Evolutionary conservation across 2,113 vertebrate species (phyloP).

Genomic region (Cephalophus harveyi): DNA sequence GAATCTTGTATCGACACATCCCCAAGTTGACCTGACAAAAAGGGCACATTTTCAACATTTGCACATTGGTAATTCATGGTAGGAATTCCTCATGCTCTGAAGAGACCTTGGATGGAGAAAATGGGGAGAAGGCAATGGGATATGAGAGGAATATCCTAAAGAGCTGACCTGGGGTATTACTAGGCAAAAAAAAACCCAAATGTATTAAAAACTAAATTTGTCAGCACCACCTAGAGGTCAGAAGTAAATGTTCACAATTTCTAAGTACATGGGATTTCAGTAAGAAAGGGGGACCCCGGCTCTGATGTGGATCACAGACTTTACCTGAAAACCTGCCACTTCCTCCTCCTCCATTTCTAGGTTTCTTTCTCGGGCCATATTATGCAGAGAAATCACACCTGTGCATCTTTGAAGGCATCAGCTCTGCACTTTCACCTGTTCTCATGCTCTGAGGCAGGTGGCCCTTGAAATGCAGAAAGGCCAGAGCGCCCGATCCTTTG

Average conservation of each 20-base stretch:
- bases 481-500: background rate
- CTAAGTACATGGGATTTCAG: background rate
- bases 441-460: background rate
- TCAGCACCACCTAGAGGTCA: background rate
- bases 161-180: background rate
- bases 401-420: background rate
- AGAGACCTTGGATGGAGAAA: background rate
- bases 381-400: background rate
- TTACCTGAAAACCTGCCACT: background rate
- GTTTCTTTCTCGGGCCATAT: rapidly evolving
- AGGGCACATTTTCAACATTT: background rate
- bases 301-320: background rate
- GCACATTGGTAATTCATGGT: background rate
- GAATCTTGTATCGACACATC: background rate
- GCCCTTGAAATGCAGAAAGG: background rate
- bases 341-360: background rate
- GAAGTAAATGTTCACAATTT: background rate
- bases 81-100: background rate
- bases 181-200: background rate
- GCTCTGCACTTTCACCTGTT: background rate
- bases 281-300: background rate
- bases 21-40: background rate
- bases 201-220: background rate
- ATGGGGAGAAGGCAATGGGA: background rate
- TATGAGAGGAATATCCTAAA: background rate